Evolutionary conservation across 2,888 invertebrate genomes (phyloP).

Genomic region (Epinotia demarniana): DNA sequence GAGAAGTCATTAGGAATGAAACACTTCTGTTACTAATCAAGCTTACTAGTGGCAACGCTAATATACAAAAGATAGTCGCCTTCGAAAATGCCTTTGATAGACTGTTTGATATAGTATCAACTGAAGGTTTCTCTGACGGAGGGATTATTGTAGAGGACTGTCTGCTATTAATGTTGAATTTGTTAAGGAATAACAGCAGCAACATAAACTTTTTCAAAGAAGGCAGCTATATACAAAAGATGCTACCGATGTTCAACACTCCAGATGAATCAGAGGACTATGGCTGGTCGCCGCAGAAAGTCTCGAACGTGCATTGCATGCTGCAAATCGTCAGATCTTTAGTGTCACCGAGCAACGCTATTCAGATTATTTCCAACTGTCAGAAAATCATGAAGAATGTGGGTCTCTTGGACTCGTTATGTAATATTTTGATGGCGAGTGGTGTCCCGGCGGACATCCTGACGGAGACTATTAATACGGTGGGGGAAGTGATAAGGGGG

Average conservation of each 20-base stretch:
- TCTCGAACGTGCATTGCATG: slow-evolving; percentile 96
- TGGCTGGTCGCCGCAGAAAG: slow-evolving; percentile 97
- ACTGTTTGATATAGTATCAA: slow-evolving; percentile 95
- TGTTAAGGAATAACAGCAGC: slow-evolving; percentile 97
- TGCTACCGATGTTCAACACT: slow-evolving; percentile 94
- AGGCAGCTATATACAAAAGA: slow-evolving; percentile 96
- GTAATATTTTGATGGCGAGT: slow-evolving; percentile 96
- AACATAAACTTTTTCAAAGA: slow-evolving; percentile 99
- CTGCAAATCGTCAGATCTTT: slow-evolving; percentile 95
- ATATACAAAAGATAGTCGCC: slow-evolving; percentile 99
- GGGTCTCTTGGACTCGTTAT: slow-evolving; percentile 86
- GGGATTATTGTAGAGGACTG: slow-evolving; percentile 99
- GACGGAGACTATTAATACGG: slow-evolving; percentile 97
- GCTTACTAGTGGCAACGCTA: slow-evolving; percentile 96
- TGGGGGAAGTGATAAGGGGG: slow-evolving; percentile 97
- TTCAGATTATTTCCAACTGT: slow-evolving; percentile 91
- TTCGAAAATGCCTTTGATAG: slow-evolving; percentile 99
- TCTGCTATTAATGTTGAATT: slow-evolving; percentile 94
- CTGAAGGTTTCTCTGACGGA: slow-evolving; percentile 97
- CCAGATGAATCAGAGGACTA: slow-evolving; percentile 88
- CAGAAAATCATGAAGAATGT: slow-evolving; percentile 95
- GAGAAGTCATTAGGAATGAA: slow-evolving; percentile 98
- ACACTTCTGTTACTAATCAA: slow-evolving; percentile 95
- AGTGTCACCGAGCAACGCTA: slow-evolving; percentile 97
- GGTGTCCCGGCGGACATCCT: slow-evolving; percentile 98